phyloP scores from a whole-genome alignment of 2,113 vertebrate species.

The Irena cyanogastra region DNA sequence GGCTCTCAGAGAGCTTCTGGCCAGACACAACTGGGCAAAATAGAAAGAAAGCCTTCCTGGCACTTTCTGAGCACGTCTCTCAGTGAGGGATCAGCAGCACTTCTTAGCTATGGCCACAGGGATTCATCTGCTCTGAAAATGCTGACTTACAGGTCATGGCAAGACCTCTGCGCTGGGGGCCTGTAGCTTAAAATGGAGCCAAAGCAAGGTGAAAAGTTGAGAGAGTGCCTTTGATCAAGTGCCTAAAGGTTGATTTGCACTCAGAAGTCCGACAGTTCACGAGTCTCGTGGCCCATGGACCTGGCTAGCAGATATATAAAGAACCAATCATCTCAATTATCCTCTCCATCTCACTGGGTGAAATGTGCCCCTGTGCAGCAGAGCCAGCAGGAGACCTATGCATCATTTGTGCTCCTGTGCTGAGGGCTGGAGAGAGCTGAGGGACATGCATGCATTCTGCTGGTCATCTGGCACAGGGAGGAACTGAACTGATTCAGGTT shows the following conservation, averaged over 20 bases:
- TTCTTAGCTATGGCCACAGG: conserved; percentile 15
- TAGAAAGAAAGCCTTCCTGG: background rate
- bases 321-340: background rate
- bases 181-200: background rate
- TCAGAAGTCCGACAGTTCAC: background rate
- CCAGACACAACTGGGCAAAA: background rate
- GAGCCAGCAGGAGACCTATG: background rate
- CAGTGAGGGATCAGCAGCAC: conserved; percentile 13
- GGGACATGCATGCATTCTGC: background rate
- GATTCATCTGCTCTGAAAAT: conserved; percentile 45
- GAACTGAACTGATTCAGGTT: background rate
- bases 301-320: background rate
- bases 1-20: background rate
- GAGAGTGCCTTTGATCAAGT: background rate
- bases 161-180: background rate
- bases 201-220: background rate
- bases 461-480: background rate
- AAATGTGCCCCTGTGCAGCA: background rate
- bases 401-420: background rate
- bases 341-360: background rate
- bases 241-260: background rate
- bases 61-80: background rate
- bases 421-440: background rate
- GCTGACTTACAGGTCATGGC: background rate
- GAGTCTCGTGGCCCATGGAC: background rate